These are phyloP conservation scores for Cenopis cana DNA, from an alignment of 2,888 invertebrate species.

Conservation along the genomic window DNA sequence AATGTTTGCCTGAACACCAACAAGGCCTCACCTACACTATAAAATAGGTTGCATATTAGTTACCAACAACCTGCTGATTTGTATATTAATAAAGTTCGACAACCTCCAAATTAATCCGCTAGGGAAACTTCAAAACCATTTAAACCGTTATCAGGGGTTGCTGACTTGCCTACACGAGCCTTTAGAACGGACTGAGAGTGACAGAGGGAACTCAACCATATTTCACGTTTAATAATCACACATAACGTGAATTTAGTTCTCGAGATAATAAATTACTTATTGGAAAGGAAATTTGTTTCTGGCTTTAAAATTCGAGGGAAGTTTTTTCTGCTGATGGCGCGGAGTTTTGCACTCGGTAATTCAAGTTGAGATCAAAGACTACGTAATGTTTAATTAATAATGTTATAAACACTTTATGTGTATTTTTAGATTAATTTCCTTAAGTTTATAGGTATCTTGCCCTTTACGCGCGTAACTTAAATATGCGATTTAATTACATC, in stretches of 20 bases:
- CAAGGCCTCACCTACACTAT: no score
- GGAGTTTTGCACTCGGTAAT: conserved; percentile 19
- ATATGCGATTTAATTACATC: background rate
- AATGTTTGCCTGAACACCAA: no score
- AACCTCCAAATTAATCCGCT: background rate
- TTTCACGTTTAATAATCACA: conserved; percentile 33
- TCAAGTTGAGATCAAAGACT: conserved; percentile 26
- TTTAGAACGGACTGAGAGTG: conserved; percentile 23
- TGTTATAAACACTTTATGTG: background rate
- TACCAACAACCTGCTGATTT: background rate
- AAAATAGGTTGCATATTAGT: background rate
- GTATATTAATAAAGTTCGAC: conserved; percentile 12
- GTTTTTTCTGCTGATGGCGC: background rate
- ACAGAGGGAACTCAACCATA: conserved; percentile 18
- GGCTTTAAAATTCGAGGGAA: conserved; percentile 23
- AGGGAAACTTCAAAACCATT: conserved; percentile 10
- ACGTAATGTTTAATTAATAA: background rate
- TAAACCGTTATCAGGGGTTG: conserved; percentile 25
- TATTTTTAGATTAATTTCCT: background rate
- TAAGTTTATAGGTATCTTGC: background rate
- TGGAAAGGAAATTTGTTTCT: conserved; percentile 16
- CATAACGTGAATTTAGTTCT: conserved; percentile 15
- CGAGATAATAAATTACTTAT: no score
- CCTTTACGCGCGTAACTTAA: background rate
- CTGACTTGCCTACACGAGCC: conserved; percentile 20